phyloP scores from a whole-genome alignment of 2,797 vertebrate genomes.

The Chelon labrosus region DNA sequence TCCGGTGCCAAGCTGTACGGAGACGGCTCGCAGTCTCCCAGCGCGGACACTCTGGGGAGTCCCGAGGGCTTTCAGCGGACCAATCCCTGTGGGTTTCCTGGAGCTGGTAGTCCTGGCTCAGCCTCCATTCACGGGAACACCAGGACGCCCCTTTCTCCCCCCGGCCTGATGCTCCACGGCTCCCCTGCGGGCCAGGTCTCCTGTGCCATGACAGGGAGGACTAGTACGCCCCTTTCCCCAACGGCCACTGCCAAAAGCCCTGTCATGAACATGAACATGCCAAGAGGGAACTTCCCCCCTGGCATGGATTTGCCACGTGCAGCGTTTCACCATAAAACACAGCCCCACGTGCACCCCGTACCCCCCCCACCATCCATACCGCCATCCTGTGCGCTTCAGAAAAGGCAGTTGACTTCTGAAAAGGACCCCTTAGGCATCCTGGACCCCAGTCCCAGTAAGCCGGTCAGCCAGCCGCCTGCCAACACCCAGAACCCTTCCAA shows the following conservation, averaged over 20 bases:
- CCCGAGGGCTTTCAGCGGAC: slow-evolving; percentile 92
- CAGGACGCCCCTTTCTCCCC: slow-evolving; percentile 92
- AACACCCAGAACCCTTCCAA: slow-evolving; percentile 87
- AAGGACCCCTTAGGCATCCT: slow-evolving; percentile 98
- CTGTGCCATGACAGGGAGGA: slow-evolving; percentile 96
- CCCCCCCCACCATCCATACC: slow-evolving; percentile 88
- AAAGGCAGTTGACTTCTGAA: slow-evolving; percentile 94
- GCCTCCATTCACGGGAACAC: slow-evolving; percentile 90
- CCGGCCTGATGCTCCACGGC: slow-evolving; percentile 91
- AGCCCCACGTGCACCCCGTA: slow-evolving; percentile 72
- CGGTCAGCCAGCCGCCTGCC: slow-evolving; percentile 85
- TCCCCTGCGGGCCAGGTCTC: slow-evolving; percentile 92
- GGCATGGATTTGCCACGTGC: slow-evolving; percentile 93
- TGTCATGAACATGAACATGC: slow-evolving; percentile 93
- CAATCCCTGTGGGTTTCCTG: slow-evolving; percentile 90
- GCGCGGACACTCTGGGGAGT: slow-evolving; percentile 92
- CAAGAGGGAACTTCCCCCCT: slow-evolving; percentile 91
- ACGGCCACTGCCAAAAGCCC: slow-evolving; percentile 96
- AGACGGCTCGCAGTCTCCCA: slow-evolving; percentile 93
- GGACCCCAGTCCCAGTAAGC: slow-evolving; percentile 96
- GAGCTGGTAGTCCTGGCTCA: slow-evolving; percentile 90
- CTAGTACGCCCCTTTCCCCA: slow-evolving; percentile 97
- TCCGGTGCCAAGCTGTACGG: slow-evolving; percentile 91
- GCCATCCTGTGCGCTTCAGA: slow-evolving; percentile 94
- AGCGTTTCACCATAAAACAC: slow-evolving; percentile 93